These are phyloP conservation scores for Characodon lateralis DNA, from an alignment of 2,797 vertebrate genomes.

Conservation along the genomic window DNA sequence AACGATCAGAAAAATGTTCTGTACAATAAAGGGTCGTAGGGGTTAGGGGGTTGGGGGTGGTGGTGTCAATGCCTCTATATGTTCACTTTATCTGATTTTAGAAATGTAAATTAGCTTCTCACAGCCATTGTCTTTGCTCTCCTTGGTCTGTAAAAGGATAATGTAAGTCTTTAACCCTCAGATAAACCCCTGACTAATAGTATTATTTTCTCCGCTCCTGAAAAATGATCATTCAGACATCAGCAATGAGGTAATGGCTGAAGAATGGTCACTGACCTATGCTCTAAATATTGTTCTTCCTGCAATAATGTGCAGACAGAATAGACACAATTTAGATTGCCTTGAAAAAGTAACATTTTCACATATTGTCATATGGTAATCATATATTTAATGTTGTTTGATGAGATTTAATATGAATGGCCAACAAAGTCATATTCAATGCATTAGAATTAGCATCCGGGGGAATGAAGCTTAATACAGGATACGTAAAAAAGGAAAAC, in stretches of 20 bases:
- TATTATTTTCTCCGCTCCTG: slow-evolving; percentile 55
- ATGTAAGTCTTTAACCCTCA: slow-evolving; percentile 73
- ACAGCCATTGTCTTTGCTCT: slow-evolving; percentile 26
- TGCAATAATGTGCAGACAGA: slow-evolving; percentile 37
- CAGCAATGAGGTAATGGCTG: slow-evolving; percentile 35
- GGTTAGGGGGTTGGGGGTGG: slow-evolving; percentile 16
- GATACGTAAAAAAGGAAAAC: not conserved
- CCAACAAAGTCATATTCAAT: not conserved
- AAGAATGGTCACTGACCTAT: slow-evolving; percentile 37
- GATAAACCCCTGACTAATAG: slow-evolving; percentile 62
- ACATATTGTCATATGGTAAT: not conserved
- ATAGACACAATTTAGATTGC: not conserved
- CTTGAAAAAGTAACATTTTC: not conserved
- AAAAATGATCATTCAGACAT: slow-evolving; percentile 57
- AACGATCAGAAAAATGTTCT: slow-evolving; percentile 51
- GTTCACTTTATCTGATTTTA: slow-evolving; percentile 66
- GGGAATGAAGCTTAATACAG: not conserved
- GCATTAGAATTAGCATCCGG: not conserved
- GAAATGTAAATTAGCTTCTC: slow-evolving; percentile 55
- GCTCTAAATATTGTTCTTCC: slow-evolving; percentile 35
- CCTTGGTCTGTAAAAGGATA: slow-evolving; percentile 60
- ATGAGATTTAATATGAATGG: not conserved
- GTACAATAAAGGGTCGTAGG: slow-evolving; percentile 35
- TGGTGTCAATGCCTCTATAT: slow-evolving; percentile 66
- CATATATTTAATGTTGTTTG: not conserved